phyloP scores from a whole-genome alignment of 2,797 vertebrate genomes.

The Aphelocoma californica region DNA sequence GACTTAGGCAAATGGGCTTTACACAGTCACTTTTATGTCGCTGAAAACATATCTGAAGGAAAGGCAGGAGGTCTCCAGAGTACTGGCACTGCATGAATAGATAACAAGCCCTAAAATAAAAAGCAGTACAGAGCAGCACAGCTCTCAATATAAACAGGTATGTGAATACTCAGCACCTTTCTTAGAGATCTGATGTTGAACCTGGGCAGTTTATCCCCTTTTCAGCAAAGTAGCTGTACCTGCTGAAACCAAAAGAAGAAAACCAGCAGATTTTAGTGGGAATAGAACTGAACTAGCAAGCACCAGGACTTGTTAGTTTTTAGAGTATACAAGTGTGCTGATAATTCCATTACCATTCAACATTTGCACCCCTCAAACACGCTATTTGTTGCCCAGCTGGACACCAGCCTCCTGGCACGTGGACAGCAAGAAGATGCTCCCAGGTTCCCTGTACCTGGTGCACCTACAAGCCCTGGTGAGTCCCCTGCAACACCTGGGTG shows the following conservation, averaged over 20 bases:
- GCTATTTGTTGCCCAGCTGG: neutral
- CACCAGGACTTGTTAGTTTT: neutral
- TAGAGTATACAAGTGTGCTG: neutral
- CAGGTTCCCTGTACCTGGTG: accelerated
- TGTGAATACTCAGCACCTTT: neutral
- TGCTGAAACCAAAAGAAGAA: neutral
- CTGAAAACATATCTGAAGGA: neutral
- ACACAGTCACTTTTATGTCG: neutral
- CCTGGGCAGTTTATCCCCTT: neutral
- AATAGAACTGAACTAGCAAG: neutral
- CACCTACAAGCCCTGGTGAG: accelerated
- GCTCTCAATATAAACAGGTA: neutral
- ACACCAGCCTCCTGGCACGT: neutral
- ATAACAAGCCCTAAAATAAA: neutral
- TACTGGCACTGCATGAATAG: neutral
- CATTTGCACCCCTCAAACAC: neutral
- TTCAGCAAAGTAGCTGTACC: neutral
- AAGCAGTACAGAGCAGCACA: neutral
- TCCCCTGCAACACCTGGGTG: neutral
- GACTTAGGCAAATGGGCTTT: neutral
- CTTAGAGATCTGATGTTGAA: neutral
- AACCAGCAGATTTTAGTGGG: neutral
- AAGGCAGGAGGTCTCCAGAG: neutral
- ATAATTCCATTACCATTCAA: neutral
- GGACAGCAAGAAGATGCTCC: neutral